These are phyloP conservation scores for Triplophysa yarkandensis DNA, from an alignment of 2,797 vertebrate genomes.

Conservation along the genomic window DNA sequence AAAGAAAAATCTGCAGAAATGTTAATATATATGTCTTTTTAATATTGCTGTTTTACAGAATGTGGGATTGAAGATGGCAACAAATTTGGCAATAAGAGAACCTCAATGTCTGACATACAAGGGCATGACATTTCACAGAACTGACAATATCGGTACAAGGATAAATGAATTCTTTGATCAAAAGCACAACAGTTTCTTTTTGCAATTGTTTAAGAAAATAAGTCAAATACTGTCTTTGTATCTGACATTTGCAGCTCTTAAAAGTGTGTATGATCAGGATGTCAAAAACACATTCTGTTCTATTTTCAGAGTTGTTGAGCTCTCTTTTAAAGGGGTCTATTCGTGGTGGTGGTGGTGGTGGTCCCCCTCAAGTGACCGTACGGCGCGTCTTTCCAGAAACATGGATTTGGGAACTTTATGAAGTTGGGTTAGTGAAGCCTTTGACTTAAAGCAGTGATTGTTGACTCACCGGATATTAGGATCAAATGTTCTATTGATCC, in stretches of 20 bases:
- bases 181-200: no score
- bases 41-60: constrained; percentile 53
- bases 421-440: constrained; percentile 65
- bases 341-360: no score
- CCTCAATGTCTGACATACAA: constrained; percentile 62
- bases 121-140: constrained; percentile 56
- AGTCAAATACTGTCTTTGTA: no score
- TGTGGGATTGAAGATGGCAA: constrained; percentile 69
- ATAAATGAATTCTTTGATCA: not conserved
- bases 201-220: no score
- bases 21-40: not conserved
- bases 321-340: not conserved
- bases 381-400: constrained; percentile 72
- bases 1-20: no score
- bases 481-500: not conserved
- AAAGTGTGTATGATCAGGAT: no score
- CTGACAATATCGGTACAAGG: not conserved
- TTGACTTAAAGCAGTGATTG: no score
- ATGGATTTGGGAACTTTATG: constrained; percentile 73
- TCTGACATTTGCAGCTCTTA: no score
- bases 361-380: constrained; percentile 48
- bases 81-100: constrained; percentile 61
- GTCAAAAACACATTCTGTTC: no score
- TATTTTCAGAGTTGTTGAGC: no score
- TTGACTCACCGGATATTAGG: no score